Conservation (phyloP, 2,888 invertebrate genomes). For the Tethea ocularis region DNA sequence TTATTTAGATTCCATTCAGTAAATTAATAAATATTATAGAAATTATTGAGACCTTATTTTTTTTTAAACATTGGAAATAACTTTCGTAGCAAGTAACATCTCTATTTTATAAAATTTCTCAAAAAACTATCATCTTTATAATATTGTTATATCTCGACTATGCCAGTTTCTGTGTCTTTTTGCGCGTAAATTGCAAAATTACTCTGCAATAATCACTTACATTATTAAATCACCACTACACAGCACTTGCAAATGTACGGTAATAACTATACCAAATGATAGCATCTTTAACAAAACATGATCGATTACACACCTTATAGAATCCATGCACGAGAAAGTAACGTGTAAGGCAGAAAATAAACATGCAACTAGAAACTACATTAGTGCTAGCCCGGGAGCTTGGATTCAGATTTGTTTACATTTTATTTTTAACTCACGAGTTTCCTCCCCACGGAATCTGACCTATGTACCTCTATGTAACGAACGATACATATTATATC, state of each 20-base stretch:
- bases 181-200: neutral
- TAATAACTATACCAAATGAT: neutral
- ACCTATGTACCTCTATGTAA: too few relatives aligned
- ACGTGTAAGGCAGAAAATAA: slow-evolving; percentile 26
- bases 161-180: too few relatives aligned
- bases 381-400: slow-evolving; percentile 25
- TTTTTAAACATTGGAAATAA: too few relatives aligned
- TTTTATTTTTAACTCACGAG: neutral
- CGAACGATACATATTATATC: too few relatives aligned
- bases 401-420: neutral
- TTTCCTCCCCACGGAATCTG: neutral
- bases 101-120: too few relatives aligned
- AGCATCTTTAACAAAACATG: neutral
- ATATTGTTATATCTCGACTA: too few relatives aligned
- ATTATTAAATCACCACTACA: neutral
- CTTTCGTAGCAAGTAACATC: too few relatives aligned
- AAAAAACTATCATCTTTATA: too few relatives aligned
- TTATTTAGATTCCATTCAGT: neutral
- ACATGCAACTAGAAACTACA: slow-evolving; percentile 26
- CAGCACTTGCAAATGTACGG: neutral
- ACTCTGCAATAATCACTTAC: neutral
- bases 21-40: too few relatives aligned
- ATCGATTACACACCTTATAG: neutral
- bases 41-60: too few relatives aligned
- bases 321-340: slow-evolving; percentile 21